A percentile compares a stretch with the other conserved stretches of the same genome.
phyloP scores from a whole-genome alignment of 2,888 invertebrate species.

The Erannis defoliaria region DNA sequence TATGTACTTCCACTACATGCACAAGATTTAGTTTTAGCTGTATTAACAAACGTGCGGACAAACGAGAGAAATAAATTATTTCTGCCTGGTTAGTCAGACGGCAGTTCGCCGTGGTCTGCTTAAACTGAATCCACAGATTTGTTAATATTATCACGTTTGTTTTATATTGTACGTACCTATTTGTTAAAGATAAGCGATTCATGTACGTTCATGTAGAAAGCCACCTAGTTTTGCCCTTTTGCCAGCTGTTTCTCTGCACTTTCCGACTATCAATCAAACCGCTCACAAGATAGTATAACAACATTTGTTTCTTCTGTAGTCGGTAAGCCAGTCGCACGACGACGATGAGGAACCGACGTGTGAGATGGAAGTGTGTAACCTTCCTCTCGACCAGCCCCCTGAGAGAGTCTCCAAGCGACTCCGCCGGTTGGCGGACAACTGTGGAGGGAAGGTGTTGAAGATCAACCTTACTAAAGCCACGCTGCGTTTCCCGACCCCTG shows the following conservation, averaged over 20 bases:
- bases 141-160: too few relatives aligned
- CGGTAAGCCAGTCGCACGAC: constrained; percentile 66
- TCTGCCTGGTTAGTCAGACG: too few relatives aligned
- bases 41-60: too few relatives aligned
- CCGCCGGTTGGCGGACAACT: constrained; percentile 91
- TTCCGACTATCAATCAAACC: background rate
- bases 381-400: constrained; percentile 87
- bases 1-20: background rate
- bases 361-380: constrained; percentile 89
- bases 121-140: too few relatives aligned
- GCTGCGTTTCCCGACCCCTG: constrained; percentile 89
- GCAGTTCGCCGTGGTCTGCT: too few relatives aligned
- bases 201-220: too few relatives aligned
- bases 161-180: too few relatives aligned
- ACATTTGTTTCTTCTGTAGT: constrained; percentile 32
- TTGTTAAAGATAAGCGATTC: too few relatives aligned
- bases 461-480: constrained; percentile 88
- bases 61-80: too few relatives aligned
- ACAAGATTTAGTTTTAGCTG: too few relatives aligned
- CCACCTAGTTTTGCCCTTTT: too few relatives aligned
- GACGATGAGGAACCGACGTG: constrained; percentile 73
- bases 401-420: constrained; percentile 88
- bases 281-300: background rate
- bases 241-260: too few relatives aligned
- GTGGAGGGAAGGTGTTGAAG: constrained; percentile 91